Evolutionary conservation across 2,113 vertebrate genomes (phyloP).

Genomic region (Varanus komodoensis): DNA sequence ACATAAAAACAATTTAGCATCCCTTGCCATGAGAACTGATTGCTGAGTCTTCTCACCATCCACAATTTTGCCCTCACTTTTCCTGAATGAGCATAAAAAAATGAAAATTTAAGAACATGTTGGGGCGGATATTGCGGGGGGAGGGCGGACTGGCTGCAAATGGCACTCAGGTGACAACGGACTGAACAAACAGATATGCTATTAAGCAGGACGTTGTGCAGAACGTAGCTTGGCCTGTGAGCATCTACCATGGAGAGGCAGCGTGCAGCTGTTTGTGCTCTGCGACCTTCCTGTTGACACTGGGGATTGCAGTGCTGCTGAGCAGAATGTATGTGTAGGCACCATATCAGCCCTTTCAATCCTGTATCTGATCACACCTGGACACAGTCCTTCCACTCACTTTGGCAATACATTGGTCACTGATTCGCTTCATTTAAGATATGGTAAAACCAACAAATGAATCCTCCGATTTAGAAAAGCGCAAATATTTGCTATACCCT

Average conservation of each 20-base stretch:
- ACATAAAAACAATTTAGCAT: background rate
- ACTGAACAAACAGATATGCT: accelerated
- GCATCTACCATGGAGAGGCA: background rate
- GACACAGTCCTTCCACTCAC: accelerated
- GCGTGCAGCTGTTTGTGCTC: background rate
- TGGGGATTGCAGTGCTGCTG: background rate
- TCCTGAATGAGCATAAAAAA: background rate
- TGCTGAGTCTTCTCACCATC: background rate
- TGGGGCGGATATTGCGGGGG: background rate
- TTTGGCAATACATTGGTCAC: background rate
- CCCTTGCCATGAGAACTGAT: background rate
- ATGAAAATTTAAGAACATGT: background rate
- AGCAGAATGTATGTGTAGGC: accelerated
- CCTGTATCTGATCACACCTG: background rate
- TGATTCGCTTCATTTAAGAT: too few species aligned
- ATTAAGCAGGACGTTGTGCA: slow-evolving; percentile 24
- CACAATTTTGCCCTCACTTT: background rate
- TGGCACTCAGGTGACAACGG: background rate
- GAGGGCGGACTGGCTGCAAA: background rate
- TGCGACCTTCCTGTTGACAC: accelerated
- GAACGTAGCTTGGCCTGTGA: accelerated
- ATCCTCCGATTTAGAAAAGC: too few species aligned
- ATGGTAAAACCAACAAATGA: too few species aligned
- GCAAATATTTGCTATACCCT: too few species aligned
- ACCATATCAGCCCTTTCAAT: background rate